A percentile compares a stretch with the other conserved stretches of the same genome.
Evolutionary conservation across 2,888 invertebrate genomes (phyloP).

Genomic region (Drosophila mettleri): DNA sequence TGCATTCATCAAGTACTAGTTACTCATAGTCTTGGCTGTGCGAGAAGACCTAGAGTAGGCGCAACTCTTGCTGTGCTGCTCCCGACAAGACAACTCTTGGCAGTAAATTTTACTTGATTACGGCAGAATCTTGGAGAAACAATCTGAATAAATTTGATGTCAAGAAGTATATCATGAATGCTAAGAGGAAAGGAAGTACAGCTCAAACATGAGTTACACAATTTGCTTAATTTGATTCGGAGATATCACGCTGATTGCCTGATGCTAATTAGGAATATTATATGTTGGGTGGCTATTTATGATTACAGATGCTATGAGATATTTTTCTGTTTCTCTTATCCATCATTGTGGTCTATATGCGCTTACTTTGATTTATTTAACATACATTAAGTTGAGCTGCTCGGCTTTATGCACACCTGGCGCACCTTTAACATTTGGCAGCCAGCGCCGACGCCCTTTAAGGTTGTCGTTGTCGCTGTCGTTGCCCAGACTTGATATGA

Average conservation of each 20-base stretch:
- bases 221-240: background rate
- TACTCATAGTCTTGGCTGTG: background rate
- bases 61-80: too few relatives aligned
- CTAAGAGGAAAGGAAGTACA: background rate
- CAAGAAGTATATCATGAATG: background rate
- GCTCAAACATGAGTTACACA: too few relatives aligned
- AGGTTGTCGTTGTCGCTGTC: slow-evolving; percentile 17
- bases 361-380: slow-evolving; percentile 1
- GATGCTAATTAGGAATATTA: background rate
- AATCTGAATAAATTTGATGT: background rate
- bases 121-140: background rate
- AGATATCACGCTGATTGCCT: background rate
- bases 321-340: background rate
- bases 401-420: slow-evolving; percentile 35
- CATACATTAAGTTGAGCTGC: slow-evolving; percentile 12
- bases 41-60: too few relatives aligned
- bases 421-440: slow-evolving; percentile 42
- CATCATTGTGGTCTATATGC: background rate
- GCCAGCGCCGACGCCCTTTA: slow-evolving; percentile 34
- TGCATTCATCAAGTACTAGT: background rate
- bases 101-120: background rate
- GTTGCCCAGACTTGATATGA: slow-evolving; percentile 4
- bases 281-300: background rate
- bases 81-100: too few relatives aligned
- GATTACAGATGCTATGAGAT: background rate